A percentile compares a stretch with the other conserved stretches of the same genome.
Evolutionary conservation across 1,140 invertebrate species (phyloP).

Genomic region (Drosophila auraria): DNA sequence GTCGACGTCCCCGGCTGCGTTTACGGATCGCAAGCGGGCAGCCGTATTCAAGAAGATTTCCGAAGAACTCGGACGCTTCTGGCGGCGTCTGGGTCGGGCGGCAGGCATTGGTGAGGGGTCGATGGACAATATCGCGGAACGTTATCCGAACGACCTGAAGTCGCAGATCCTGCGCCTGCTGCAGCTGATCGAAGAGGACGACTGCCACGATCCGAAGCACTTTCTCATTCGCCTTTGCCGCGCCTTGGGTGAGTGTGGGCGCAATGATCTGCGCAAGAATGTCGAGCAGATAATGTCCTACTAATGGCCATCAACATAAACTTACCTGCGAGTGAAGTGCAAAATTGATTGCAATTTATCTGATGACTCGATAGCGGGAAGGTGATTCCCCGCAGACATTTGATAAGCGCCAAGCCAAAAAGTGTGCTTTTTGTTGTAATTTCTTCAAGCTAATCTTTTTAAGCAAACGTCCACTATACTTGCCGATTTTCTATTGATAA

Average conservation of each 20-base stretch:
- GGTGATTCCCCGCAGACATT: neutral
- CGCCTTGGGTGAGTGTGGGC: constrained; percentile 56
- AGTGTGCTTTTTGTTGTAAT: neutral
- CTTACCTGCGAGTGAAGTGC: neutral
- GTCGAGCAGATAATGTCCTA: constrained; percentile 77
- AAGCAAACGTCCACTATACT: neutral
- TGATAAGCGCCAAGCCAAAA: constrained; percentile 8
- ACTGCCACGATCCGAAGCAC: constrained; percentile 65
- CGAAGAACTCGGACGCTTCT: constrained; percentile 85
- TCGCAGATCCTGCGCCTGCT: constrained; percentile 65
- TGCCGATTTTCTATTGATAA: neutral
- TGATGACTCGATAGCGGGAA: constrained; percentile 2
- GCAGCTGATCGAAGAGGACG: constrained; percentile 71
- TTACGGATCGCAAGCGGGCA: constrained; percentile 61
- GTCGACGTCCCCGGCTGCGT: constrained; percentile 33
- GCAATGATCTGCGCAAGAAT: constrained; percentile 70
- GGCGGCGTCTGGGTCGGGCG: constrained; percentile 86
- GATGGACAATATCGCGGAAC: constrained; percentile 85
- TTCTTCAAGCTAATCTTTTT: neutral
- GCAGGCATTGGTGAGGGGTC: constrained; percentile 85
- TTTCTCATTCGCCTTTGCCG: constrained; percentile 61
- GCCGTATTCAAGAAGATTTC: constrained; percentile 70
- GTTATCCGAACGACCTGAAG: constrained; percentile 65
- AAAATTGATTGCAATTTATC: neutral
- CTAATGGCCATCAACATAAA: constrained; percentile 1